A percentile compares a stretch with the other conserved stretches of the same genome.
phyloP scores from a whole-genome alignment of 1,140 invertebrate genomes.

The Sesamia nonagrioides region DNA sequence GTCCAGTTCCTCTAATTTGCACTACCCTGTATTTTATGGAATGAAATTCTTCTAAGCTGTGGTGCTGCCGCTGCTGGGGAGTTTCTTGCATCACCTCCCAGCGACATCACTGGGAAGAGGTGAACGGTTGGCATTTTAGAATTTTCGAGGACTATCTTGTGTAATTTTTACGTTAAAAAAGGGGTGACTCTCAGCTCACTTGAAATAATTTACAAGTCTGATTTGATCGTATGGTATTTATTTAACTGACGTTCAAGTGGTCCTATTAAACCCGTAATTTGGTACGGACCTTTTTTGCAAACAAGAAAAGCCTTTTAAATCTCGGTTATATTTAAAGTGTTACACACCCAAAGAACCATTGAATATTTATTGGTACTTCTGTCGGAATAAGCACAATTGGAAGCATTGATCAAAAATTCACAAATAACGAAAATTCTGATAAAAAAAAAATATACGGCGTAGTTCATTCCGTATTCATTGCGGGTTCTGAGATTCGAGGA shows the following conservation, averaged over 20 bases:
- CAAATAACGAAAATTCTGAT: slow-evolving; percentile 23
- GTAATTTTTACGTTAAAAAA: too few relatives aligned
- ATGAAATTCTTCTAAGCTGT: too few relatives aligned
- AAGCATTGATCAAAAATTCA: slow-evolving; percentile 26
- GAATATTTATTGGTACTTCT: slow-evolving; percentile 3
- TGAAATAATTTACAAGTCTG: background rate
- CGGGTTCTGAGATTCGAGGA: slow-evolving; percentile 40
- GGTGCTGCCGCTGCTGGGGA: too few relatives aligned
- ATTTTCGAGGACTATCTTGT: too few relatives aligned
- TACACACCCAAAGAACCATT: background rate
- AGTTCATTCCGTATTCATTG: slow-evolving; percentile 49
- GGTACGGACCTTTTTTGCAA: background rate
- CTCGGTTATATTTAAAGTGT: background rate
- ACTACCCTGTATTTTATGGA: too few relatives aligned
- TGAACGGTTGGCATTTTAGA: too few relatives aligned
- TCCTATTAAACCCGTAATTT: background rate
- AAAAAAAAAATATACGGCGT: slow-evolving; percentile 14
- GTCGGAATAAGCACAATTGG: background rate
- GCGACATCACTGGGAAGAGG: too few relatives aligned
- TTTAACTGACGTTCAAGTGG: background rate
- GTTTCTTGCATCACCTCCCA: too few relatives aligned
- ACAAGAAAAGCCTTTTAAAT: background rate
- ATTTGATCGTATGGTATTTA: background rate
- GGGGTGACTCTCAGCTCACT: background rate
- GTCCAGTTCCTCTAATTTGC: background rate